Conservation (phyloP, 2,113 vertebrate genomes). For the Nannobrachium achirus region DNA sequence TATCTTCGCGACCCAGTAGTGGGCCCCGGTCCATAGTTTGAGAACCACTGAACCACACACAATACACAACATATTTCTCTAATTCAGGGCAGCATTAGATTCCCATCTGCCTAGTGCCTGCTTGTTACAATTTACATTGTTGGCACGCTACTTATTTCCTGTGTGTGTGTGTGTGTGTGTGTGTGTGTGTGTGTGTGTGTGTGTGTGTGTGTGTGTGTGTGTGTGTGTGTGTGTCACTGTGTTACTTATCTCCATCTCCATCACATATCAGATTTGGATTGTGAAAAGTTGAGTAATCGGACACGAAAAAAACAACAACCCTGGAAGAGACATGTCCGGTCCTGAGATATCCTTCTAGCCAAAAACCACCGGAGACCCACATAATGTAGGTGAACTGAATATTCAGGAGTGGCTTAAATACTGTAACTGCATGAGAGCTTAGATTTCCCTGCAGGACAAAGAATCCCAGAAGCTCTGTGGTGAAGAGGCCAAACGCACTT, state of each 20-base stretch:
- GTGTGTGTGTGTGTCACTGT: background rate
- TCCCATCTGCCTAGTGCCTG: no score
- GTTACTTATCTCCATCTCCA: constrained; percentile 20
- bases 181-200: background rate
- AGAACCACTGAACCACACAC: no score
- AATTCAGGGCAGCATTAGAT: no score
- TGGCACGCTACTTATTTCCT: background rate
- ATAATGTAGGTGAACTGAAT: background rate
- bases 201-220: background rate
- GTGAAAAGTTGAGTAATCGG: constrained; percentile 18
- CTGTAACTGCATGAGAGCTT: background rate
- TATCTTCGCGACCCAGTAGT: no score
- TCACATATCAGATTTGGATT: constrained; percentile 30
- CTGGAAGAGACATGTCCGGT: no score
- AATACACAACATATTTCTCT: no score
- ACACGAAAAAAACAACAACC: no score
- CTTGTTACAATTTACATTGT: no score
- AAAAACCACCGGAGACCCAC: no score
- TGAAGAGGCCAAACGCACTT: background rate
- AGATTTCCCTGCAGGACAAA: background rate
- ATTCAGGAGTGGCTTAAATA: constrained; percentile 2
- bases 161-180: background rate
- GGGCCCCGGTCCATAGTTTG: no score
- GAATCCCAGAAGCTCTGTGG: rapidly evolving
- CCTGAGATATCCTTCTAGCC: no score